A percentile compares a stretch with the other conserved stretches of the same genome.
Evolutionary conservation across 2,113 vertebrate genomes (phyloP).

Genomic region (Caloenas nicobarica): DNA sequence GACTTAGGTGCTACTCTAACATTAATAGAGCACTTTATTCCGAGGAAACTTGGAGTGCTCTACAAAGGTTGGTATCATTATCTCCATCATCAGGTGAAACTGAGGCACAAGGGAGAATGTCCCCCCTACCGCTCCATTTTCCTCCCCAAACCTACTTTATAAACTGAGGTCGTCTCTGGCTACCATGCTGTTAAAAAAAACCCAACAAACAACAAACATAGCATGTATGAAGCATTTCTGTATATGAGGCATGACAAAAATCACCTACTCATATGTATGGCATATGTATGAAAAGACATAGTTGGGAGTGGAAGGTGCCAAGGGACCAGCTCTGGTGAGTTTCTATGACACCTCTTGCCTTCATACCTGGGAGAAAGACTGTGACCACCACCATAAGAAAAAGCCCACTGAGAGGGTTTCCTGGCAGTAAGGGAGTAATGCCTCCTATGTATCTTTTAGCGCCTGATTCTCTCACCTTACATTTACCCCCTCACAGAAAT

Average conservation of each 20-base stretch:
- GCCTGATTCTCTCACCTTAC: not conserved
- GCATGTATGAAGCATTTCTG: not conserved
- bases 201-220: not conserved
- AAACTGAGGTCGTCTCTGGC: not conserved
- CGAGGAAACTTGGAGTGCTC: not conserved
- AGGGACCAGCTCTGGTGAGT: not conserved
- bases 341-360: not conserved
- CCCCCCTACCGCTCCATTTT: not conserved
- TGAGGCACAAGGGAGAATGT: not conserved
- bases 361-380: not conserved
- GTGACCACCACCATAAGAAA: not conserved
- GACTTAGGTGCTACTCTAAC: not conserved
- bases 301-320: not conserved
- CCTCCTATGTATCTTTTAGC: not conserved
- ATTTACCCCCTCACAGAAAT: not conserved
- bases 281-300: not conserved
- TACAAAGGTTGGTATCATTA: not conserved
- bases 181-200: not conserved
- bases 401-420: not conserved
- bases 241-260: not conserved
- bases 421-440: not conserved
- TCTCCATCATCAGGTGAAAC: not conserved
- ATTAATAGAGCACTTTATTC: not conserved
- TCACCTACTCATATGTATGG: too few species aligned
- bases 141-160: not conserved